Evolutionary conservation across 2,797 vertebrate genomes (phyloP).

Genomic region (Sparidentex hasta): DNA sequence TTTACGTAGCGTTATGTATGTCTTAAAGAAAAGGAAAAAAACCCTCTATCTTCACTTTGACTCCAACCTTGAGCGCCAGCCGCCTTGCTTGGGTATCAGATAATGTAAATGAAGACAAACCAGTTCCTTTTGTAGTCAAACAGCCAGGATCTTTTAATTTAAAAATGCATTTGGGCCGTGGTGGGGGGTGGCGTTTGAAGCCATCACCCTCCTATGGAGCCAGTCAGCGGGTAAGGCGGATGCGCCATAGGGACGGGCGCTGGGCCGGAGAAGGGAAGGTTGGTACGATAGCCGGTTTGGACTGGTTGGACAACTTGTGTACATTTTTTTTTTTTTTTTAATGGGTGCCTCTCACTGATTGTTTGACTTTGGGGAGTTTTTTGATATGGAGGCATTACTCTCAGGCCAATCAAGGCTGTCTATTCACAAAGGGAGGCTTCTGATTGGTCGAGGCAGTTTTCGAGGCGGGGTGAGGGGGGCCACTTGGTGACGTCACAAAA

Average conservation of each 20-base stretch:
- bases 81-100: slow-evolving; percentile 60
- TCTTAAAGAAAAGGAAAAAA: slow-evolving; percentile 24
- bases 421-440: slow-evolving; percentile 43
- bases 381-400: slow-evolving; percentile 45
- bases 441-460: slow-evolving; percentile 56
- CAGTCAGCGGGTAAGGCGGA: slow-evolving; percentile 61
- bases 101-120: slow-evolving; percentile 73
- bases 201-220: slow-evolving; percentile 75
- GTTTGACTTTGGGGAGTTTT: slow-evolving; percentile 65
- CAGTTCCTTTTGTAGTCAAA: slow-evolving; percentile 71
- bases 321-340: slow-evolving; percentile 17
- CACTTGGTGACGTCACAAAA: slow-evolving; percentile 53
- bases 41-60: slow-evolving; percentile 17
- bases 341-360: slow-evolving; percentile 62
- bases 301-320: slow-evolving; percentile 59
- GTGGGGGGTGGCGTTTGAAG: slow-evolving; percentile 73
- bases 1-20: not conserved
- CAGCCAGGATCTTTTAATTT: slow-evolving; percentile 78
- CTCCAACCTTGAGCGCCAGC: slow-evolving; percentile 29
- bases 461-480: slow-evolving; percentile 48
- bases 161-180: slow-evolving; percentile 78
- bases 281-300: slow-evolving; percentile 57
- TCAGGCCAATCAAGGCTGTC: slow-evolving; percentile 59
- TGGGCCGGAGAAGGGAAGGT: slow-evolving; percentile 36
- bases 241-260: slow-evolving; percentile 52